Conservation (phyloP, 2,888 invertebrate species). For the Trachelus tabidus region DNA sequence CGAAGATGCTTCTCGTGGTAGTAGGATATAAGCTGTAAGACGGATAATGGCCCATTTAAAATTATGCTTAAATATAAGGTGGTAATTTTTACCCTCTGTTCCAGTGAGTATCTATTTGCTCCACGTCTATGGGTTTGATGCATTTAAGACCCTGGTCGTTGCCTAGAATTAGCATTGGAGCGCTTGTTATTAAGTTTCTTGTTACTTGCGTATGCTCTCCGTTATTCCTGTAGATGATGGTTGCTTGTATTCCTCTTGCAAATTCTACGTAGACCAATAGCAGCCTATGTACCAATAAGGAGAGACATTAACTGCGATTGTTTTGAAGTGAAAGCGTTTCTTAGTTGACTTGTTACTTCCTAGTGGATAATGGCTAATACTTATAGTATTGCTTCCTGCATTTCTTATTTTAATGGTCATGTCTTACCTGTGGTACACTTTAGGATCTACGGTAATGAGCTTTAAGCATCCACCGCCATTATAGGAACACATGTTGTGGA, state of each 20-base stretch:
- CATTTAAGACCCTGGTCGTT: constrained; percentile 44
- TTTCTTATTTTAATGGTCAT: not conserved
- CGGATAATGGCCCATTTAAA: not conserved
- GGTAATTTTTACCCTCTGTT: constrained; percentile 49
- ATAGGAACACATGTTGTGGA: constrained; percentile 48
- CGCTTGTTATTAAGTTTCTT: constrained; percentile 7
- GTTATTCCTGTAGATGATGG: constrained; percentile 41
- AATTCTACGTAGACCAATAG: constrained; percentile 53
- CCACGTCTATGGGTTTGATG: constrained; percentile 35
- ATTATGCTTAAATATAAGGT: constrained; percentile 2
- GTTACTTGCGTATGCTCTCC: not conserved
- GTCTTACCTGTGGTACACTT: constrained; percentile 52
- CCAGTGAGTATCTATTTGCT: constrained; percentile 44
- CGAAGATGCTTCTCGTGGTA: constrained; percentile 50
- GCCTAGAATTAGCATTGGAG: constrained; percentile 39
- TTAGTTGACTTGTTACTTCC: no score
- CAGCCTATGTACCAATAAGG: constrained; percentile 39
- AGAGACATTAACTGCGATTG: not conserved
- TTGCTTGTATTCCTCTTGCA: constrained; percentile 48
- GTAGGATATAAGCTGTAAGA: constrained; percentile 32
- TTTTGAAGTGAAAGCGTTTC: constrained; percentile 2
- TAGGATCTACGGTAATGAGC: constrained; percentile 43
- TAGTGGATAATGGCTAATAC: no score
- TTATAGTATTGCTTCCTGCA: not conserved
- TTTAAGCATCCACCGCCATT: constrained; percentile 60